A percentile compares a stretch with the other conserved stretches of the same genome.
Evolutionary conservation across 2,113 vertebrate species (phyloP).

Genomic region (Galbula dea): DNA sequence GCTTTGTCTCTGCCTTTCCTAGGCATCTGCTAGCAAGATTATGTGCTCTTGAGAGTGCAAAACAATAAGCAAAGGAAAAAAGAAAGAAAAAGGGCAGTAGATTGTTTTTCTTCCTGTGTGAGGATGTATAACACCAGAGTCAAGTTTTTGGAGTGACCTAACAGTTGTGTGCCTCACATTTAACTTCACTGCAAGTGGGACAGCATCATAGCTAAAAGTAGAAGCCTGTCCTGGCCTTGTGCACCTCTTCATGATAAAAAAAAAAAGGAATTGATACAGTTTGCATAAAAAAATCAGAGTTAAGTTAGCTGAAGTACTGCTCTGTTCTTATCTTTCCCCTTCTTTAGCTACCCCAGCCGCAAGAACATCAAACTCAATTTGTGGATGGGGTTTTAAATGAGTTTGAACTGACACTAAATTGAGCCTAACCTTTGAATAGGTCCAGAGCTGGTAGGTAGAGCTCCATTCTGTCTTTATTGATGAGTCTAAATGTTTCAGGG

Average conservation of each 20-base stretch:
- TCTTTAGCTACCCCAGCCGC: neutral
- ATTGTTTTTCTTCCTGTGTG: neutral
- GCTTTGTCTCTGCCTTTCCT: neutral
- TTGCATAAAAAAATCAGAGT: neutral
- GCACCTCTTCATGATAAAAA: neutral
- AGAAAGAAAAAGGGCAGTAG: neutral
- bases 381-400: neutral
- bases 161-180: neutral
- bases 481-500: neutral
- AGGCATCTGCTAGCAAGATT: neutral
- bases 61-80: neutral
- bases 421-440: conserved; percentile 38
- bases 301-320: neutral
- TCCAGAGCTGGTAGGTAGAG: neutral
- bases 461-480: neutral
- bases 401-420: conserved; percentile 29
- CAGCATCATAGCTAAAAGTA: neutral
- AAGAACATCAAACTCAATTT: neutral
- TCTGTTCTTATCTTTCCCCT: neutral
- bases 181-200: neutral
- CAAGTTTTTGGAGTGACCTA: neutral
- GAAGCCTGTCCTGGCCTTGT: neutral
- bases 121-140: neutral
- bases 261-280: neutral
- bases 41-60: neutral